Conservation (phyloP, 2,888 invertebrate species). For the Fissipunctia ypsillon region DNA sequence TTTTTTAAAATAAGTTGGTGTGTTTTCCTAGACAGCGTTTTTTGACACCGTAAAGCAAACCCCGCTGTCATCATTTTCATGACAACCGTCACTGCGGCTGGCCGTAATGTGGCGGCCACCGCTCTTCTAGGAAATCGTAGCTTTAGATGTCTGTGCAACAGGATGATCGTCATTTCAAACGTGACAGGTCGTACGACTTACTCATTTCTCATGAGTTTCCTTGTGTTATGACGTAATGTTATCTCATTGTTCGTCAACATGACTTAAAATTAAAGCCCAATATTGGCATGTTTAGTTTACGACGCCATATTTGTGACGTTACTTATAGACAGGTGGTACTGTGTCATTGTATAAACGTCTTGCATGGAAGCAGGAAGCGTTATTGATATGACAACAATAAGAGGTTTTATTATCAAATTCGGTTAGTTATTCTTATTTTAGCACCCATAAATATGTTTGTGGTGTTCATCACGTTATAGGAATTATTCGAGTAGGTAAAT, state of each 20-base stretch:
- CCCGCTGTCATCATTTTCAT: too few relatives aligned
- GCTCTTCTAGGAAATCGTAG: too few relatives aligned
- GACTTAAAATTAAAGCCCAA: slow-evolving; percentile 48
- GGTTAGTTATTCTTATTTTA: too few relatives aligned
- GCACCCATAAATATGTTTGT: too few relatives aligned
- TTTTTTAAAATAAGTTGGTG: too few relatives aligned
- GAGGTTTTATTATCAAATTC: not conserved
- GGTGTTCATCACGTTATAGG: too few relatives aligned
- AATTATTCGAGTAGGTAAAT: too few relatives aligned
- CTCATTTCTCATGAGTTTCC: not conserved
- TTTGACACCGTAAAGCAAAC: too few relatives aligned
- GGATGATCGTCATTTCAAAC: not conserved
- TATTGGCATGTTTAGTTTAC: slow-evolving; percentile 57
- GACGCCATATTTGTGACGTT: slow-evolving; percentile 34
- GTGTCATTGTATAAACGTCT: slow-evolving; percentile 23
- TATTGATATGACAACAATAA: too few relatives aligned
- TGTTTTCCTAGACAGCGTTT: too few relatives aligned
- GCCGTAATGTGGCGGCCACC: too few relatives aligned
- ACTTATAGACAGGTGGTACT: slow-evolving; percentile 26
- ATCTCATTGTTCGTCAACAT: slow-evolving; percentile 51
- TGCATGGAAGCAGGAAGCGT: not conserved
- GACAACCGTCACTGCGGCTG: too few relatives aligned
- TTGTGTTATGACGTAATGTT: slow-evolving; percentile 22
- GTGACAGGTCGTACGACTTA: not conserved
- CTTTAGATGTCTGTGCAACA: not conserved